Percentiles rank a stretch among this genome's conserved stretches.
phyloP scores from a whole-genome alignment of 2,113 vertebrate species.

The Alectura lathami region DNA sequence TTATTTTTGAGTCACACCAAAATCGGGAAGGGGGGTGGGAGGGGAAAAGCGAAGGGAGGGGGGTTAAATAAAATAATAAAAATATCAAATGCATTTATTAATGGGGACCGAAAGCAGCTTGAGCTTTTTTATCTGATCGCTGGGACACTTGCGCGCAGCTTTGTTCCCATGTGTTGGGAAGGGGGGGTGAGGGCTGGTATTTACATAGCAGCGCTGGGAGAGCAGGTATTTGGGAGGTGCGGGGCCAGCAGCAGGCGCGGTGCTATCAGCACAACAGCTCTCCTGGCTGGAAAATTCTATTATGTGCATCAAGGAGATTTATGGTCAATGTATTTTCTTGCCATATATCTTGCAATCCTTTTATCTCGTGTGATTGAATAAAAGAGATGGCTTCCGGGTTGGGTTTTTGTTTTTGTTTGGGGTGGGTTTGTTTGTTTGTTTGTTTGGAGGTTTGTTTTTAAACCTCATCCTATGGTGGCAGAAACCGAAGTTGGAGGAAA shows the following conservation, averaged over 20 bases:
- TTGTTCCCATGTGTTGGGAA: slow-evolving; percentile 38
- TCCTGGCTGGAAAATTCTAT: slow-evolving; percentile 64
- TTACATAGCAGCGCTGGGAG: slow-evolving; percentile 9
- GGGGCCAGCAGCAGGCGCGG: slow-evolving; percentile 5
- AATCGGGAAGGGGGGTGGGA: neutral
- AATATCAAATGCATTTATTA: too few relatives aligned
- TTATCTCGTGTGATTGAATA: slow-evolving; percentile 45
- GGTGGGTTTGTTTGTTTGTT: neutral
- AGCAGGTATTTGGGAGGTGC: slow-evolving; percentile 22
- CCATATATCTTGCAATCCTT: slow-evolving; percentile 50
- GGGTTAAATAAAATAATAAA: too few relatives aligned
- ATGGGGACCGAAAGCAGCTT: neutral
- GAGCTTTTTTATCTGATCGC: neutral
- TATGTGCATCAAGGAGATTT: slow-evolving; percentile 57
- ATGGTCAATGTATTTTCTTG: slow-evolving; percentile 47
- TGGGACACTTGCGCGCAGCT: slow-evolving; percentile 55
- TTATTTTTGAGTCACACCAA: neutral
- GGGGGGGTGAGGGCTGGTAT: slow-evolving; percentile 22
- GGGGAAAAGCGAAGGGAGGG: neutral
- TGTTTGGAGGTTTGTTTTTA: neutral
- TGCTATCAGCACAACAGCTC: slow-evolving; percentile 56
- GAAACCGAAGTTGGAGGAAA: neutral
- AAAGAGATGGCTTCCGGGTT: slow-evolving; percentile 59
- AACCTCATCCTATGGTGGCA: neutral
- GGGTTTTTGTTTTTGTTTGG: neutral